These are phyloP conservation scores for Drosophila sturtevanti DNA, from an alignment of 1,140 invertebrate genomes.

Conservation along the genomic window DNA sequence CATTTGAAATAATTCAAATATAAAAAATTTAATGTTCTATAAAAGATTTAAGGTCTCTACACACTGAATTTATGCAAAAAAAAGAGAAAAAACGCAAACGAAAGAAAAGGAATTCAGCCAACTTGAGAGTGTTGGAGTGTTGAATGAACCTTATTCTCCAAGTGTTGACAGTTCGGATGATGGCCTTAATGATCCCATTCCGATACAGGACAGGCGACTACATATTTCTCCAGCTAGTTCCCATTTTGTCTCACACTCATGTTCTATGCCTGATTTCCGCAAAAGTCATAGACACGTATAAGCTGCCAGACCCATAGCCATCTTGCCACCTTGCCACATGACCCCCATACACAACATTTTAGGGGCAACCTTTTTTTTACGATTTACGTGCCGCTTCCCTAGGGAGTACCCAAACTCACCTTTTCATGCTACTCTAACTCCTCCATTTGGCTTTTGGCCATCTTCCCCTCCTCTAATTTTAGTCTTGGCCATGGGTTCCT, in stretches of 20 bases:
- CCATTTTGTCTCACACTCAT: not conserved
- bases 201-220: not conserved
- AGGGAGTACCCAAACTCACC: conserved; percentile 46
- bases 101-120: not conserved
- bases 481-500: conserved; percentile 44
- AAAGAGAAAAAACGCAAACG: too few relatives aligned
- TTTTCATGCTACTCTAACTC: conserved; percentile 1
- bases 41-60: not conserved
- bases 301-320: conserved; percentile 40
- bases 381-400: conserved; percentile 75
- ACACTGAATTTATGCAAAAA: not conserved
- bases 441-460: not conserved
- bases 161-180: conserved; percentile 7
- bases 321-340: not conserved
- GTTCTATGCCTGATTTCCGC: conserved; percentile 28
- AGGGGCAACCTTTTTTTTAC: conserved; percentile 72
- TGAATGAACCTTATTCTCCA: conserved; percentile 5
- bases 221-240: conserved; percentile 1
- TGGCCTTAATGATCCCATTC: conserved; percentile 7
- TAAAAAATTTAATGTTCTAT: not conserved
- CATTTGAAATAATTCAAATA: not conserved
- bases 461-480: conserved; percentile 32
- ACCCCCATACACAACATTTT: conserved; percentile 21
- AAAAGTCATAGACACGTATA: conserved; percentile 59
- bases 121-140: not conserved